Evolutionary conservation across 2,888 invertebrate species (phyloP), one percentile per base, ranked within the genome.

Genomic region (Lycophotia porphyrea): DNA sequence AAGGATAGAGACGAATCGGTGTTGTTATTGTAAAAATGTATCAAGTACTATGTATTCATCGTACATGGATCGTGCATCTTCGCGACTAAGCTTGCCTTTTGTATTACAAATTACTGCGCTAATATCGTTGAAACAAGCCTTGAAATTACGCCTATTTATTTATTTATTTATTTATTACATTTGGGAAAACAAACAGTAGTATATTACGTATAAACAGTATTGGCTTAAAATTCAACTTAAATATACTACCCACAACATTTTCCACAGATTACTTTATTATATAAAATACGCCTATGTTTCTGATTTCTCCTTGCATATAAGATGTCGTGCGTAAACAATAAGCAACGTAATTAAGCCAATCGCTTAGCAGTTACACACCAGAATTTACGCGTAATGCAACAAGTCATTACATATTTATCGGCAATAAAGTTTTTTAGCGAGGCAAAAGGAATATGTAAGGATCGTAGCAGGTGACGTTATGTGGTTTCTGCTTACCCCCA

Each of bases 251-350:
- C n/a, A n/a, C n/a, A n/a, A n/a, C n/a, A n/a, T n/a, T n/a, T n/a
- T n/a, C n/a, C n/a, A n/a, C n/a, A n/a, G n/a, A n/a, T n/a, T n/a
- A n/a, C n/a, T n/a, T n/a, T n/a, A n/a, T n/a, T n/a, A n/a, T n/a
- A n/a, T n/a, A 18, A 36, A 65, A 58, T 18, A 71, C 15, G 7
- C 36, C 27, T n/a, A n/a, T 27, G 34, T 24, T 64, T 58, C 13
- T 3, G 55, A 79, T 65, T 80, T 78, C 73, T 52, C 65, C 4
- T 65, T 15, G 8, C 11, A 52, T n/a, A 72, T 47, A 21, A 80
- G 11, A 21, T n/a, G 27, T 81, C 34, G 68, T 68, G n/a, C 74
- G 34, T 79, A n/a, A 64, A 79, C 74, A 74, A 80, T 79, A n/a
- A 52, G 31, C 42, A 31, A 68, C 18, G 9, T 49, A 66, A 75